Evolutionary conservation across 2,888 invertebrate species (phyloP).

Genomic region (Sesamia inferens): DNA sequence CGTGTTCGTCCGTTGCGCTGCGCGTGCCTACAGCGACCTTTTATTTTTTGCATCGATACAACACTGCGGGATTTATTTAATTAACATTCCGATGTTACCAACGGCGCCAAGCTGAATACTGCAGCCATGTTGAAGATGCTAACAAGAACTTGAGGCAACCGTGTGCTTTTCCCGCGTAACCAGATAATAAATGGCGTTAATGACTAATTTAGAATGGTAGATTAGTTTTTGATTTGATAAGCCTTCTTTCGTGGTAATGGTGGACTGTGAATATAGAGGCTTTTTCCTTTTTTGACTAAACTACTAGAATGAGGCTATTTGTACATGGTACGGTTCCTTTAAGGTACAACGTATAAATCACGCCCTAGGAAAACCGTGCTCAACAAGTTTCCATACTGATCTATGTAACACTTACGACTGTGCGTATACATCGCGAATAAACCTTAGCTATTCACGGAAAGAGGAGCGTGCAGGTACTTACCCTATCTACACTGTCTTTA

Average conservation of each 20-base stretch:
- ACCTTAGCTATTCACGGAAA: neutral
- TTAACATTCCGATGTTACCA: constrained; percentile 68
- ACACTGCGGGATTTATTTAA: constrained; percentile 67
- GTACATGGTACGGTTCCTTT: neutral
- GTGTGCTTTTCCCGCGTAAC: constrained; percentile 38
- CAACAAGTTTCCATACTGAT: neutral
- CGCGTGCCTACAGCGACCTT: constrained; percentile 70
- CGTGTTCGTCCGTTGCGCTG: constrained; percentile 64
- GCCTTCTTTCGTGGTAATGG: neutral
- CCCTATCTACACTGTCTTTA: no score
- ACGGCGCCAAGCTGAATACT: constrained; percentile 58
- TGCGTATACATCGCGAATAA: no score
- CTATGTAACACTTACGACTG: neutral
- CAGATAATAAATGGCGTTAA: constrained; percentile 22
- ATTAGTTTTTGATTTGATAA: constrained; percentile 5
- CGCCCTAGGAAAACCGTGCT: neutral
- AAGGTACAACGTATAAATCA: neutral
- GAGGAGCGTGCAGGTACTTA: neutral
- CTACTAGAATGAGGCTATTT: neutral
- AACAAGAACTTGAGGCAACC: constrained; percentile 25
- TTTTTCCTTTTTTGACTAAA: neutral
- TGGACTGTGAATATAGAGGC: neutral
- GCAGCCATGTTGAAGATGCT: constrained; percentile 36
- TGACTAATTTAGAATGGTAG: constrained; percentile 13
- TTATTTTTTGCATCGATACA: constrained; percentile 76